Evolutionary conservation across 2,797 vertebrate species (phyloP), one percentile per base, ranked within the genome.

Genomic region (Buceros bicornis): DNA sequence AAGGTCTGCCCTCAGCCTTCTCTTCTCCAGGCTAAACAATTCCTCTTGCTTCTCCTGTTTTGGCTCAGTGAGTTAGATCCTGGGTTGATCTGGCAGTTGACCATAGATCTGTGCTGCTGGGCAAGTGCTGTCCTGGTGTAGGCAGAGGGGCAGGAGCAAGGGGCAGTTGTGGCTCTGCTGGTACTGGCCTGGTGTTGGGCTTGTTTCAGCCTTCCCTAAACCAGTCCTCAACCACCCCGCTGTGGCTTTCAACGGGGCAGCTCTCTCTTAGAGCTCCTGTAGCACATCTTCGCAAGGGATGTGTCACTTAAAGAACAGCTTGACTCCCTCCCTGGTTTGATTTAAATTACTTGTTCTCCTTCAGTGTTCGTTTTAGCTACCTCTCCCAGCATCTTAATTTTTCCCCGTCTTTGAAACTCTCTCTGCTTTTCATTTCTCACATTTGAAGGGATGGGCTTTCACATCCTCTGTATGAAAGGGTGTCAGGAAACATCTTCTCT

Each of bases 121-220:
- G 16, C 1, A 5, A 64, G 43, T 5, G 13, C 69, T 4, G 1
- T 25, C 13, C 33, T 40, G 22, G 37, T 1, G 1, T 25, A 3
- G 26, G 31, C 35, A 61, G 35, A 4, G 48, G 26, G 60, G 28
- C 18, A 10, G 60, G 15, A 15, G 35, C 4, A 2, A 42, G 37
- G 21, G 74, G 85, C 6, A 1, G 3, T 33, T 6, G 17, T 28
- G 53, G 48, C 16, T 71, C 22, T 54, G 17, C 29, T 14, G 28
- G 20, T 40, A 24, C 45, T 66, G 19, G 15, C 28, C 40, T 60
- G 24, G 13, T 0, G 0, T 8, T n/a, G 22, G 71, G 26, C 50
- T 87, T 57, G 28, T 37, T 57, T 61, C 37, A 53, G 61, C 50
- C 22, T 43, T 35, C 43, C 54, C 35, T 8, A 40, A 66, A 26